phyloP scores from a whole-genome alignment of 2,888 invertebrate species.

The Latrodectus elegans region DNA sequence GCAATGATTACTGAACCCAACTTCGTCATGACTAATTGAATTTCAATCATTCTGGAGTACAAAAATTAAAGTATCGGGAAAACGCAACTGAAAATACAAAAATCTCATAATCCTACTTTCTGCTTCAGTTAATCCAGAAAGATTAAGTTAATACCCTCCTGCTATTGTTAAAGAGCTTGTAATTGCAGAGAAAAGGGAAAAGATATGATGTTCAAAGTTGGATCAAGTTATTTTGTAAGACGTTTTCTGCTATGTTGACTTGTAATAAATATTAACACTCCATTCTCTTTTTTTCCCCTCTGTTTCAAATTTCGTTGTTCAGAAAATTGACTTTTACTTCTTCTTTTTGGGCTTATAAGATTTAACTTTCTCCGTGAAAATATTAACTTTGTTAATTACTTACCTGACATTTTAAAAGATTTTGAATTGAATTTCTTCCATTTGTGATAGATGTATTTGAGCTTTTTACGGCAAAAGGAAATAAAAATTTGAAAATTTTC shows the following conservation, averaged over 20 bases:
- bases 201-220: constrained; percentile 48
- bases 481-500: no score
- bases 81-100: constrained; percentile 43
- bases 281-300: constrained; percentile 13
- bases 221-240: constrained; percentile 55
- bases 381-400: no score
- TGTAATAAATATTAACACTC: constrained; percentile 47
- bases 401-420: no score
- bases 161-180: constrained; percentile 63
- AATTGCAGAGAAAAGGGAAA: constrained; percentile 40
- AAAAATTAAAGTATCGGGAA: constrained; percentile 57
- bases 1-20: constrained; percentile 58
- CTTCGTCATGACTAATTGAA: constrained; percentile 68
- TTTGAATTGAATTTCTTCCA: no score
- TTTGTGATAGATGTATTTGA: no score
- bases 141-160: constrained; percentile 62
- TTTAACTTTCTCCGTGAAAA: no score
- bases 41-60: constrained; percentile 56
- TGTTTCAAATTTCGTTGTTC: constrained; percentile 11
- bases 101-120: constrained; percentile 57
- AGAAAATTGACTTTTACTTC: constrained; percentile 41
- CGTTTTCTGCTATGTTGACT: constrained; percentile 33
- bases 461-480: no score
- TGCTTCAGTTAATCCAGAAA: constrained; percentile 58
- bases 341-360: background rate